A percentile compares a stretch with the other conserved stretches of the same genome.
Evolutionary conservation across 2,113 vertebrate species (phyloP).

Genomic region (Ochotona princeps): DNA sequence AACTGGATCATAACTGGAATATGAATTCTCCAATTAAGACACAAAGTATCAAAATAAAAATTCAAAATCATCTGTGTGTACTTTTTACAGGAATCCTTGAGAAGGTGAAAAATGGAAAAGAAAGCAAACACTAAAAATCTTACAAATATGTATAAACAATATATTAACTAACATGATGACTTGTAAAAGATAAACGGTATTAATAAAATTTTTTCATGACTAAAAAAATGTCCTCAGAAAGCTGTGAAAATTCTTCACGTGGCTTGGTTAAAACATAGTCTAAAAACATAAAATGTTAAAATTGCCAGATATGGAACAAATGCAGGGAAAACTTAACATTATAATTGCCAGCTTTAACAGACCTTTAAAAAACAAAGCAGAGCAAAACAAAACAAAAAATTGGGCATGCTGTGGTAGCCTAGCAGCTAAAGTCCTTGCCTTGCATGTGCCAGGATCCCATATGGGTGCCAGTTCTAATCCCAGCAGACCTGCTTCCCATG

Average conservation of each 20-base stretch:
- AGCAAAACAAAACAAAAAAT: not conserved
- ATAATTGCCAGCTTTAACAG: not conserved
- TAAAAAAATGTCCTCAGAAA: not conserved
- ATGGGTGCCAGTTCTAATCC: no score
- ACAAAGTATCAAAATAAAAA: not conserved
- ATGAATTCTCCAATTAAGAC: not conserved
- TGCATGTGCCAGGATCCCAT: no score
- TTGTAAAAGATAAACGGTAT: not conserved
- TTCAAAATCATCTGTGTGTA: not conserved
- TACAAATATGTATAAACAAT: not conserved
- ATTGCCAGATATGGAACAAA: not conserved
- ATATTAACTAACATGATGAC: not conserved
- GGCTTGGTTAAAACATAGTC: not conserved
- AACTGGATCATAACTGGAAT: not conserved
- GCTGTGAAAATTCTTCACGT: not conserved
- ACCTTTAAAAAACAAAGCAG: not conserved
- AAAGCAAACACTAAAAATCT: not conserved
- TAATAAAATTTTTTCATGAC: not conserved
- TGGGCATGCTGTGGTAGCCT: no score
- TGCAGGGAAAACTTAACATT: not conserved
- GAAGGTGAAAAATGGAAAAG: not conserved
- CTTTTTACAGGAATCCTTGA: not conserved
- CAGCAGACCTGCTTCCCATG: no score
- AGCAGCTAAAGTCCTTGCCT: no score
- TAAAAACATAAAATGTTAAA: not conserved